phyloP scores from a whole-genome alignment of 2,113 vertebrate species.

The Capreolus pygargus region DNA sequence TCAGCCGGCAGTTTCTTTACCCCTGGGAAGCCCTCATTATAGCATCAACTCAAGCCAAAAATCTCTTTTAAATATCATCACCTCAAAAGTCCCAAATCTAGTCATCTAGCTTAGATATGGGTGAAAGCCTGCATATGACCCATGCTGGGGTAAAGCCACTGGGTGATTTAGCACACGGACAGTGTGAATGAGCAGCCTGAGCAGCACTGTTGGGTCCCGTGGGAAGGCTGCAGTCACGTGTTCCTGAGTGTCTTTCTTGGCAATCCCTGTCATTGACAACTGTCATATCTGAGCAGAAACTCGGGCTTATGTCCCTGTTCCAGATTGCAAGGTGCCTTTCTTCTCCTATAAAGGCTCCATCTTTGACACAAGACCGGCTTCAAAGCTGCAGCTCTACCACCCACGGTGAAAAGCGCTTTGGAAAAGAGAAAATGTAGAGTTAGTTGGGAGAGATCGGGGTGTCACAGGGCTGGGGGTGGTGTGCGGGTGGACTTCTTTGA shows the following conservation, averaged over 20 bases:
- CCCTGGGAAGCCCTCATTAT: neutral
- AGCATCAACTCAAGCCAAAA: neutral
- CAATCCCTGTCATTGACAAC: neutral
- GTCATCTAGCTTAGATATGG: neutral
- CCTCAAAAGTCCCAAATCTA: neutral
- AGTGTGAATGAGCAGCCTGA: neutral
- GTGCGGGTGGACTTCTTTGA: neutral
- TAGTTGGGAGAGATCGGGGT: neutral
- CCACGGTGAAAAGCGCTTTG: neutral
- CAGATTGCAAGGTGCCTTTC: neutral
- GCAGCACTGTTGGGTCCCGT: neutral
- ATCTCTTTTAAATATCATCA: neutral
- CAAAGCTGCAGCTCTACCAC: neutral
- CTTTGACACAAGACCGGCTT: neutral
- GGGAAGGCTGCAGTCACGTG: neutral
- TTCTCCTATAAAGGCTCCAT: neutral
- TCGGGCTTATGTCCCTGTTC: neutral
- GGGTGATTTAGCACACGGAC: neutral
- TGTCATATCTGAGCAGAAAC: neutral
- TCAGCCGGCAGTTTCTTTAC: neutral
- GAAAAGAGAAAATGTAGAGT: neutral
- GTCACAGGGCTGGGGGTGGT: neutral
- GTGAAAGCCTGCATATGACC: neutral
- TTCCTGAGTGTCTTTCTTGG: neutral
- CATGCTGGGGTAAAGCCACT: neutral